Evolutionary conservation across 2,888 invertebrate genomes (phyloP), one percentile per base, ranked within the genome.

Genomic region (Gnatocerus cornutus): DNA sequence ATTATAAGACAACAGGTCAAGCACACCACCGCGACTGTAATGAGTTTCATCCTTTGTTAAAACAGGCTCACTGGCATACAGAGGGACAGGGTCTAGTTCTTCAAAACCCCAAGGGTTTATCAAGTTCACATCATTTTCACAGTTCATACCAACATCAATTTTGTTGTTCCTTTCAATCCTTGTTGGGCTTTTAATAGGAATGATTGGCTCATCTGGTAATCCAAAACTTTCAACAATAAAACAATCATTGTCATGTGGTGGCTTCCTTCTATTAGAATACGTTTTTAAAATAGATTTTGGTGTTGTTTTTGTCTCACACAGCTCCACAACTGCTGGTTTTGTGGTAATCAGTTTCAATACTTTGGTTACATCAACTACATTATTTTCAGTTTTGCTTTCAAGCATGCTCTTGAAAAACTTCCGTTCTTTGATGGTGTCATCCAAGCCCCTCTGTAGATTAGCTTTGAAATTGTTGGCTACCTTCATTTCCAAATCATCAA

Each of bases 191-290:
- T 29, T 56, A 5, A 56, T 16, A n/a, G 79, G 76, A 61, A 80
- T 73, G 41, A 82, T 77, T 10, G 82, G 78, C 62, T 76, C 76
- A 74, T 83, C 83, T 7, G 82, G 81, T 55, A 82, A 72, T 41
- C 76, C 80, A 69, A 82, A 81, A 73, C 79, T 81, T 74, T 83
- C 82, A 39, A 79, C 72, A 0, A 76, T 59, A 27, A 66, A 16
- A 45, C 46, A 8, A 7, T 52, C 62, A 14, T 50, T 59, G 1
- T 53, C 46, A 14, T 50, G 30, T 12, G 67, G 66, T 30, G 50
- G 72, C 71, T 78, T 82, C 39, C 78, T 68, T 70, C 77, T 78
- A 68, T 82, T 82, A 3, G 72, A 72, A 53, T 82, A 82, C 0
- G 82, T 82, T 74, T 80, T 81, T 16, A 82, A 63, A 4, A 67